Base-by-base conservation (phyloP, 2,888 invertebrate genomes). In the Marasmarcha lunaedactyla region DNA sequence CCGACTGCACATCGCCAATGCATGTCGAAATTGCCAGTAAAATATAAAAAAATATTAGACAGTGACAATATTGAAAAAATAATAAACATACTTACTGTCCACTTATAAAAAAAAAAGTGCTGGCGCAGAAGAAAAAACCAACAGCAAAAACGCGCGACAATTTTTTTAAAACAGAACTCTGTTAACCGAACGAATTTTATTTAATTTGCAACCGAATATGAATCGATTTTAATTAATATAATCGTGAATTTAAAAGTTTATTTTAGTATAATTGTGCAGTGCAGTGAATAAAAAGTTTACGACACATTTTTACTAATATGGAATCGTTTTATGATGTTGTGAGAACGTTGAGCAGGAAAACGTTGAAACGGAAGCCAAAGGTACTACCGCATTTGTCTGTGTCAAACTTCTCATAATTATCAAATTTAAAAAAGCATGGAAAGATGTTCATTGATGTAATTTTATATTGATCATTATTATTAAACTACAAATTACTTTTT, bases 301-400 rank as follows among this genome's bases (percentile, higher is more conserved):
- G 3, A 30, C 12, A 3, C 7, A 20, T 7, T 20, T 20, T 30
- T 30, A 30, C 4, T n/a, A 30, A 30, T n/a, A 83, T 83, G 81
- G 81, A 81, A 48, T 77, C 67, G 46, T 66, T 83, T 49, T 81
- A 81, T 51, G 81, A 72, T 48, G 71, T 74, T 42, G 74, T 83
- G 39, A 65, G 76, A 39, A 83, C 83, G 41, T 57, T 83, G 37
- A 72, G 81, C 54, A 64, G 79, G 46, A 83, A 81, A 51, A 81
- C 83, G 15, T 59, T 78, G 52, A 81, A 74, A 60, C 63, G 71
- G 45, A 78, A 71, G 54, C 64, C 67, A 49, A 73, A 79, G 78
- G 78, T 78, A 66, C 15, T 37, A n/a, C n/a, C n/a, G 26, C 37
- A 15, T 6, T 35, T 30, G 13, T 11, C 14, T 33, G 6, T n/a